A percentile compares a stretch with the other conserved stretches of the same genome.
Evolutionary conservation across 2,888 invertebrate species (phyloP).

Genomic region (Thymelicus acteon): DNA sequence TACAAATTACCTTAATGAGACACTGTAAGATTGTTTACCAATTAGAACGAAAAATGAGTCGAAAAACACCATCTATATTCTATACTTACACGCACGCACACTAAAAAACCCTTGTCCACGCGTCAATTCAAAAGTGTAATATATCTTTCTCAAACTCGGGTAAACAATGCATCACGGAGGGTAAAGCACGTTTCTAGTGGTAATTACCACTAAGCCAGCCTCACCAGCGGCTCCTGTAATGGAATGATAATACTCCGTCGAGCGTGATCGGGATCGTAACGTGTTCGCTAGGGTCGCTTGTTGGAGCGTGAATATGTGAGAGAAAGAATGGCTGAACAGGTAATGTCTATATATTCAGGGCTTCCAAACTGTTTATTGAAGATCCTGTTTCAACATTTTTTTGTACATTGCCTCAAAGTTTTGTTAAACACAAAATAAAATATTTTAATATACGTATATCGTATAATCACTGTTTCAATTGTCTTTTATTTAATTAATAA

Average conservation of each 20-base stretch:
- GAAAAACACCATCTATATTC: too few relatives aligned
- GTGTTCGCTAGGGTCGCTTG: conserved; percentile 41
- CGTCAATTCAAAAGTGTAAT: neutral
- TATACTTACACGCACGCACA: too few relatives aligned
- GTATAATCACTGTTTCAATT: too few relatives aligned
- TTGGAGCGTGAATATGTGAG: conserved; percentile 44
- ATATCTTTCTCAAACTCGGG: neutral
- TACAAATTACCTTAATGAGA: too few relatives aligned
- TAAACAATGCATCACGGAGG: neutral
- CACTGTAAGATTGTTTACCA: too few relatives aligned
- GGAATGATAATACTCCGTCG: conserved; percentile 67
- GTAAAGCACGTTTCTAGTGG: conserved; percentile 33
- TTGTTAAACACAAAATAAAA: too few relatives aligned
- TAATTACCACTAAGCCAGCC: conserved; percentile 62
- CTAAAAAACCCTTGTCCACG: too few relatives aligned
- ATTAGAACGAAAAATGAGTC: too few relatives aligned
- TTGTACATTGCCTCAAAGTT: neutral
- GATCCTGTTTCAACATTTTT: neutral
- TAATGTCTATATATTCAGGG: conserved; percentile 3
- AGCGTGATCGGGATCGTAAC: conserved; percentile 62
- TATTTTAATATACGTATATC: too few relatives aligned
- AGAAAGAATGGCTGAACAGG: conserved; percentile 4
- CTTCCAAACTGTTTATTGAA: neutral
- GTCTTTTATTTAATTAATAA: too few relatives aligned
- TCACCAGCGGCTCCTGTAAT: conserved; percentile 60